Evolutionary conservation across 2,888 invertebrate genomes (phyloP).

Genomic region (Macropis europaea): DNA sequence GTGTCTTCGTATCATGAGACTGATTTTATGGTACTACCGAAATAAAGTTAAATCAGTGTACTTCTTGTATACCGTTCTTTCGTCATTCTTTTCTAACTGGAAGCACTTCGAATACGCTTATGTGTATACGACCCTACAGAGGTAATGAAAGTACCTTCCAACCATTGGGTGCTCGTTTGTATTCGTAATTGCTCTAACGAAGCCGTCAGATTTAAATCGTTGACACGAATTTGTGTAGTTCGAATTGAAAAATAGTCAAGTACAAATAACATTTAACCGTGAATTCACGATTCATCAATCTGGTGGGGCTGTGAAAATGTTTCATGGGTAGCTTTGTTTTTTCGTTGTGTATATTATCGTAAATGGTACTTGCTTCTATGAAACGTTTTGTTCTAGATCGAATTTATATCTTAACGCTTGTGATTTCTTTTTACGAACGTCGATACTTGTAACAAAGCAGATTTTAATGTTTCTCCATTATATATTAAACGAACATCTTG

Average conservation of each 20-base stretch:
- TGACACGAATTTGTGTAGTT: too few species aligned
- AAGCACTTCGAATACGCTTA: not conserved
- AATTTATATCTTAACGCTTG: not conserved
- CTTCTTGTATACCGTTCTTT: not conserved
- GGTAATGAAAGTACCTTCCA: not conserved
- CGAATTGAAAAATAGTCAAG: too few species aligned
- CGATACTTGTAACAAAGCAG: not conserved
- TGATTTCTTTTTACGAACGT: not conserved
- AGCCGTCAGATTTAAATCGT: too few species aligned
- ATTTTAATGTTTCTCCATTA: constrained; percentile 2
- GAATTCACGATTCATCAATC: constrained; percentile 6
- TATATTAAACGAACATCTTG: not conserved
- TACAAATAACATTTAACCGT: too few species aligned
- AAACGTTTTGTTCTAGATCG: not conserved
- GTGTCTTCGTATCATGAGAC: constrained; percentile 43
- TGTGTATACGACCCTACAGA: not conserved
- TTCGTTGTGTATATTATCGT: not conserved
- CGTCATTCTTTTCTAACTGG: not conserved
- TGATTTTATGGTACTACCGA: constrained; percentile 36
- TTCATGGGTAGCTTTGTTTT: constrained; percentile 2
- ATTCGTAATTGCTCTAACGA: not conserved
- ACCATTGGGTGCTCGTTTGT: not conserved
- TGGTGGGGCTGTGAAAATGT: constrained; percentile 26
- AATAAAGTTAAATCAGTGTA: constrained; percentile 32
- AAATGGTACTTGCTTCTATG: not conserved